Base-by-base conservation (phyloP, 2,888 invertebrate genomes). In the Chironomus riparius region DNA sequence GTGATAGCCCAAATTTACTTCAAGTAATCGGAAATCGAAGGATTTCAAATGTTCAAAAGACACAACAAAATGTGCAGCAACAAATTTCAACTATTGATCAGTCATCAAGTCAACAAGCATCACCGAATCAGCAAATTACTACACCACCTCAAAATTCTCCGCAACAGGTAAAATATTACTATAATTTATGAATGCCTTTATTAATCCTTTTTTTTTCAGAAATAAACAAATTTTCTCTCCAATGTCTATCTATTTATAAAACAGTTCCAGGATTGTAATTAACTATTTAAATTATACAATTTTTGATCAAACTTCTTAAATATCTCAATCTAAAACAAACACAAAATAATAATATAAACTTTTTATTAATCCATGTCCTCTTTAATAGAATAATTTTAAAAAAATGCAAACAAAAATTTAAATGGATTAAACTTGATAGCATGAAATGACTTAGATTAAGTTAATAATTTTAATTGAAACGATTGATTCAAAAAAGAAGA, bases 101-200 rank as follows among this genome's bases (percentile, higher is more conserved):
- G 18, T 21, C 56, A 38, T 13, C 24, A 73, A 15, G 18, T 22
- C 62, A 56, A 50, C n/a, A n/a, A n/a, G 50, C 70, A 22, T 70
- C 56, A n/a, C 28, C 72, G 2, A 61, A 50, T 18, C 65, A 65
- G 18, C 38, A 28, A 38, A 24, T n/a, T 4, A 24, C 22, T 2
- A 47, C 74, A 61, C 74, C 65, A 2, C 74, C 65, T 1, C 74
- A 74, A 68, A 38, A 74, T 21, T 74, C 74, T n/a, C 74, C 74
- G 10, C 68, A 74, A 48, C 65, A 68, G 68, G 74, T 74, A 13
- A 12, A 22, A 62, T 1, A 62, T 10, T 4, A 62, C 2, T 62
- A 22, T 18, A 18, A 15, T 15, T 65, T n/a, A n/a, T n/a, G n/a
- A n/a, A n/a, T n/a, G n/a, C n/a, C n/a, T n/a, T 65, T 65, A 12